Percentiles rank a stretch among this genome's conserved stretches.
Evolutionary conservation across 1,140 invertebrate genomes (phyloP).

Genomic region (Ceratina calcarata): DNA sequence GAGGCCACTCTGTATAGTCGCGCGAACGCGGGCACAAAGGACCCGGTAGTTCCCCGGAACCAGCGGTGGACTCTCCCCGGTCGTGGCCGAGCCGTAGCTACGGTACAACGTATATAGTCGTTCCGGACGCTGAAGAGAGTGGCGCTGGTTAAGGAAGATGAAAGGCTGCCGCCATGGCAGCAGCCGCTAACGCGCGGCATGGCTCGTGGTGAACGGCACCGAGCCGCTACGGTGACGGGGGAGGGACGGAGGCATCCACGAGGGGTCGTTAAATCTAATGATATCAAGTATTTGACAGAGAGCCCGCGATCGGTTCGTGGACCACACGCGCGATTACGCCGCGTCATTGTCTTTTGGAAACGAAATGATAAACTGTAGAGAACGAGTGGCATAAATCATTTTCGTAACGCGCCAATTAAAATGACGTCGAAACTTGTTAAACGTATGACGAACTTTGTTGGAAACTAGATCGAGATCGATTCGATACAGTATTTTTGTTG

Average conservation of each 20-base stretch:
- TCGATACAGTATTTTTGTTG: too few relatives aligned
- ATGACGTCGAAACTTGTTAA: too few relatives aligned
- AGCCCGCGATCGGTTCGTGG: conserved; percentile 56
- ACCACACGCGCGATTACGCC: conserved; percentile 60
- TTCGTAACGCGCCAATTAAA: too few relatives aligned
- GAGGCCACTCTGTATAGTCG: conserved; percentile 13
- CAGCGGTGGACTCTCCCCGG: conserved; percentile 36
- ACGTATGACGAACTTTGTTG: too few relatives aligned
- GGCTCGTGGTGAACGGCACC: conserved; percentile 50
- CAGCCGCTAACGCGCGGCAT: conserved; percentile 71
- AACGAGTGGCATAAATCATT: too few relatives aligned
- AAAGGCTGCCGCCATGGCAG: conserved; percentile 74
- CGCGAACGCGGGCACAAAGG: conserved; percentile 18
- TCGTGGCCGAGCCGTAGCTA: conserved; percentile 40
- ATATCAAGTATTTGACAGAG: conserved; percentile 75
- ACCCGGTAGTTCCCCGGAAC: conserved; percentile 48
- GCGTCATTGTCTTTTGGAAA: not conserved
- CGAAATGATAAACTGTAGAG: too few relatives aligned
- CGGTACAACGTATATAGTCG: conserved; percentile 34
- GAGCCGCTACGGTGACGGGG: not conserved
- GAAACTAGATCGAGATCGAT: too few relatives aligned
- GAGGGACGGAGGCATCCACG: conserved; percentile 54
- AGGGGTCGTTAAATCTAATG: conserved; percentile 76
- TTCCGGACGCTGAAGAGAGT: conserved; percentile 56
- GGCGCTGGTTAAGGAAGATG: conserved; percentile 73